Percentiles rank a stretch among this genome's conserved stretches.
Evolutionary conservation across 2,113 vertebrate species (phyloP).

Genomic region (Zapornia atra): DNA sequence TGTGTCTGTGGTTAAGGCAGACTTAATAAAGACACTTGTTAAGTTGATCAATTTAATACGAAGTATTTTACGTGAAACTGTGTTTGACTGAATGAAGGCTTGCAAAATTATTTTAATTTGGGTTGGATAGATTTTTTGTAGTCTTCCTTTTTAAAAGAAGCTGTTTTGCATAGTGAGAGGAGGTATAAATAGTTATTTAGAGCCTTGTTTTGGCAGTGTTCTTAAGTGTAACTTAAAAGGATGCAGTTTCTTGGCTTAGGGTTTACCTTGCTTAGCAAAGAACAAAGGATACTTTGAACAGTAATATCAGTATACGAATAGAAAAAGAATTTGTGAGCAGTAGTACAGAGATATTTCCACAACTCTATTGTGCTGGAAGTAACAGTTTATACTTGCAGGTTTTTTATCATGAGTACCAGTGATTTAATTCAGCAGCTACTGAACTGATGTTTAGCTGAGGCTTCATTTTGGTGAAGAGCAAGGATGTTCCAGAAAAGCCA

Average conservation of each 20-base stretch:
- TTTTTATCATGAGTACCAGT: background rate
- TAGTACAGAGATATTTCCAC: background rate
- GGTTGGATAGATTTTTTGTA: background rate
- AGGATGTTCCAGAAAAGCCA: background rate
- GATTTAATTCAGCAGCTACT: background rate
- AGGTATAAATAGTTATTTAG: background rate
- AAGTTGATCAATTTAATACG: background rate
- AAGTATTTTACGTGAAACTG: background rate
- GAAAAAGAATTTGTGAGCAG: background rate
- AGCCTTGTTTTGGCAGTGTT: background rate
- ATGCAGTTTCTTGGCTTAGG: background rate
- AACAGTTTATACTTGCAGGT: background rate
- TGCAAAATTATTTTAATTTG: background rate
- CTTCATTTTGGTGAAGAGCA: background rate
- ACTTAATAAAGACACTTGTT: background rate
- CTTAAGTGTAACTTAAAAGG: background rate
- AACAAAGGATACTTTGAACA: background rate
- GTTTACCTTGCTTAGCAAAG: background rate
- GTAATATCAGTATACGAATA: background rate
- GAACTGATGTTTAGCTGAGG: background rate
- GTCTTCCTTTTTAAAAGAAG: background rate
- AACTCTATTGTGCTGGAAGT: background rate
- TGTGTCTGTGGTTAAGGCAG: background rate
- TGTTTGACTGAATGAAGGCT: background rate
- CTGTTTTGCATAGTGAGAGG: background rate